Conservation (phyloP, 2,113 vertebrate genomes). For the Rhea pennata region DNA sequence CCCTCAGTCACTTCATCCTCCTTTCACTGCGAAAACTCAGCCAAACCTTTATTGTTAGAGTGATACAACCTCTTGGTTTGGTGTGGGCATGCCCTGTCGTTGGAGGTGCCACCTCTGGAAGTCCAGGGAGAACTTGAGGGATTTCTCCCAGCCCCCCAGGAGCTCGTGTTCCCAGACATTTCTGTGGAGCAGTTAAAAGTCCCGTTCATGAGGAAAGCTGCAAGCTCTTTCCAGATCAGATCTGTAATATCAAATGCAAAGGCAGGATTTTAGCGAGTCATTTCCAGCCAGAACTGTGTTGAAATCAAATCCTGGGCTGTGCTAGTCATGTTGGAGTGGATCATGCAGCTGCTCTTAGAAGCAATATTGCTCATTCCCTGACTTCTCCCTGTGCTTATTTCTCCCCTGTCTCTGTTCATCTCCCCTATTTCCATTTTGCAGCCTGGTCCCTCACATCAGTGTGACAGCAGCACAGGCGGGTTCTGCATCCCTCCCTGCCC, state of each 20-base stretch:
- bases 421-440: not conserved
- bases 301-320: not conserved
- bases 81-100: not conserved
- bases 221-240: not conserved
- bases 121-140: not conserved
- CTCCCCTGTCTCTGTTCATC: not conserved
- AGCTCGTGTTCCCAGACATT: not conserved
- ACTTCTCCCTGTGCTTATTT: not conserved
- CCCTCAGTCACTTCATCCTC: not conserved
- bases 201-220: not conserved
- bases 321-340: not conserved
- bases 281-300: not conserved
- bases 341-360: not conserved
- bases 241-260: fast-evolving
- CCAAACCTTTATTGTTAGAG: not conserved
- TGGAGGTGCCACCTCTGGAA: not conserved
- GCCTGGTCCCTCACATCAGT: not conserved
- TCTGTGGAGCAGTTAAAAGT: not conserved
- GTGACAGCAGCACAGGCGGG: not conserved
- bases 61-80: not conserved
- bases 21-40: not conserved
- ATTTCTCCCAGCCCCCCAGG: not conserved
- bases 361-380: not conserved
- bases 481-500: not conserved
- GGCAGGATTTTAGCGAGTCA: not conserved